Evolutionary conservation across 2,888 invertebrate genomes (phyloP).

Genomic region (Lordiphosa andalusiaca): DNA sequence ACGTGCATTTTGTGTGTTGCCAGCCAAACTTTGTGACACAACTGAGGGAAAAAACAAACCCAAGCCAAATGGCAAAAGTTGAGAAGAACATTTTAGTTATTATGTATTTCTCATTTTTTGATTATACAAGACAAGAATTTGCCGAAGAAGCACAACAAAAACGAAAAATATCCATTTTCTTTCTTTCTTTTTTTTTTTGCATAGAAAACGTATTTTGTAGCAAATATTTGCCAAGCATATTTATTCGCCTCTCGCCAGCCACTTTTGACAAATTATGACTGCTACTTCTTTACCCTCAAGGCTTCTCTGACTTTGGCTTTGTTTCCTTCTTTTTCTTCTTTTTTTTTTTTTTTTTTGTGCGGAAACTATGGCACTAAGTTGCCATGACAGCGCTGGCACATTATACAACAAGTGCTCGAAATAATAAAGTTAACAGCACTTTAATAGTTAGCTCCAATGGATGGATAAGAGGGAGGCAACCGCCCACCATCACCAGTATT

Average conservation of each 20-base stretch:
- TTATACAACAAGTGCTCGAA: conserved; percentile 74
- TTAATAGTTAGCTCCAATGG: conserved; percentile 61
- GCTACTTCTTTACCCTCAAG: conserved; percentile 1
- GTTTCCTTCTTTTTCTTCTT: conserved; percentile 30
- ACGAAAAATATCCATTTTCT: neutral
- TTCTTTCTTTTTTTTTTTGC: conserved; percentile 27
- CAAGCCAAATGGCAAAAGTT: conserved; percentile 44
- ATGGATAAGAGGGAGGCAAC: conserved; percentile 21
- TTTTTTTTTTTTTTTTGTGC: conserved; percentile 36
- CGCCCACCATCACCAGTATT: conserved; percentile 11
- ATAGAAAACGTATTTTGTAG: conserved; percentile 57
- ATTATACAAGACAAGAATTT: conserved; percentile 14
- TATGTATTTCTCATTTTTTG: conserved; percentile 2
- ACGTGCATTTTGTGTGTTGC: neutral
- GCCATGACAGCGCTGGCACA: conserved; percentile 70
- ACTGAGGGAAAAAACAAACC: neutral
- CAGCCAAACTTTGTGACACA: conserved; percentile 12
- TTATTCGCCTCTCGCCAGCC: conserved; percentile 52
- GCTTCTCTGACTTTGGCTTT: conserved; percentile 7
- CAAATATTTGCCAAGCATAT: conserved; percentile 66
- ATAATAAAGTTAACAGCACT: conserved; percentile 76
- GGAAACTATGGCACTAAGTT: conserved; percentile 64
- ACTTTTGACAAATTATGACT: conserved; percentile 71
- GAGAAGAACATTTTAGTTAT: conserved; percentile 46
- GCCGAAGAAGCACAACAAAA: neutral